Percentiles rank a stretch among this genome's conserved stretches.
Evolutionary conservation across 23 tunicate species (phyloP).

Genomic region (Ciona savignyi): DNA sequence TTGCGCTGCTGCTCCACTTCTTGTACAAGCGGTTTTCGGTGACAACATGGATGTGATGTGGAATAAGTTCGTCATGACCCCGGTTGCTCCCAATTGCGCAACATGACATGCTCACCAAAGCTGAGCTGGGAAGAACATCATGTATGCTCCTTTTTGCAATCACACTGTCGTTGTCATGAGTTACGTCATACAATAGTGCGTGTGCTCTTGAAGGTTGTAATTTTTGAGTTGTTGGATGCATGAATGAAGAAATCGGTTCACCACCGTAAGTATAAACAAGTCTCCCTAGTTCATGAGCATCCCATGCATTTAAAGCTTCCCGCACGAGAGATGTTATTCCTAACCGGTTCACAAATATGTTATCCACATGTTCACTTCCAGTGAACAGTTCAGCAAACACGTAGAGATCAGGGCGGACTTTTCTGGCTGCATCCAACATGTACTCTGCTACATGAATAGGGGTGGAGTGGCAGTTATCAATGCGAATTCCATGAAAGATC

Average conservation of each 20-base stretch:
- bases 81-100: constrained; percentile 94
- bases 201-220: constrained; percentile 66
- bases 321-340: constrained; percentile 89
- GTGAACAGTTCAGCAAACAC: constrained; percentile 98
- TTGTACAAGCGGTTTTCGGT: constrained; percentile 63
- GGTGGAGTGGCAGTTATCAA: constrained; percentile 98
- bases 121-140: constrained; percentile 67
- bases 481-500: constrained; percentile 79
- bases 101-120: constrained; percentile 84
- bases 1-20: constrained; percentile 26
- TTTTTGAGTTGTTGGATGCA: constrained; percentile 36
- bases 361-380: constrained; percentile 71
- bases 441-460: constrained; percentile 99
- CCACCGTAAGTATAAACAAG: constrained; percentile 88
- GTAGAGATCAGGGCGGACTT: constrained; percentile 61
- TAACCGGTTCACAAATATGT: constrained; percentile 84
- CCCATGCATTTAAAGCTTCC: constrained; percentile 80
- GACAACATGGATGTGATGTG: constrained; percentile 96
- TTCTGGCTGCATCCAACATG: constrained; percentile 81
- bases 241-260: constrained; percentile 83
- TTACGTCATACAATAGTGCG: constrained; percentile 79
- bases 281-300: constrained; percentile 70
- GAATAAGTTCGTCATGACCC: constrained; percentile 89
- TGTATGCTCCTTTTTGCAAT: constrained; percentile 51
- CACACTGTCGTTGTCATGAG: constrained; percentile 96